phyloP scores from a whole-genome alignment of 1,140 invertebrate species.

The Teleogryllus occipitalis region DNA sequence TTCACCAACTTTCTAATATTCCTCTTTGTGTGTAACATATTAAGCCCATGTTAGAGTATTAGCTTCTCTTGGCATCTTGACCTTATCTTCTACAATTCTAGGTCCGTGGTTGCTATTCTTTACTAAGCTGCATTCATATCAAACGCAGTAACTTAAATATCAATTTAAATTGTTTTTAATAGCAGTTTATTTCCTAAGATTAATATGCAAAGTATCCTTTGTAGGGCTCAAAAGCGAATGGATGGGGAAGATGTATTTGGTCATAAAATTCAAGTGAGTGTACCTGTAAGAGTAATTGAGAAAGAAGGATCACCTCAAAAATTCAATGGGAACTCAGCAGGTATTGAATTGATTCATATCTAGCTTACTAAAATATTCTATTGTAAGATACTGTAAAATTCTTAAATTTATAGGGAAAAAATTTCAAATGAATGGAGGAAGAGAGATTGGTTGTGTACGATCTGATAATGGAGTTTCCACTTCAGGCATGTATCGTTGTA shows the following conservation, averaged over 20 bases:
- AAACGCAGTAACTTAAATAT: no score
- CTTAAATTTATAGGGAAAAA: not conserved
- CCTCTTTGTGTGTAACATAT: no score
- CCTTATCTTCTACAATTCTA: no score
- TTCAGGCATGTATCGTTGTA: conserved; percentile 1
- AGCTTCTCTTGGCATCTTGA: no score
- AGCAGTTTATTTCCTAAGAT: no score
- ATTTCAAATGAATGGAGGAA: not conserved
- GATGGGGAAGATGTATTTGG: conserved; percentile 77
- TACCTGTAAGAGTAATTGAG: conserved; percentile 19
- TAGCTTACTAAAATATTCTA: no score
- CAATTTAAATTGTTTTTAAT: no score
- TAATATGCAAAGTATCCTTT: conserved; percentile 24
- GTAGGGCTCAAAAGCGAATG: conserved; percentile 73
- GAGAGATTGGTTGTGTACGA: not conserved
- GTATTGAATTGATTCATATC: not conserved
- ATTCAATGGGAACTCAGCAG: not conserved
- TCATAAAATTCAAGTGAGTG: conserved; percentile 56
- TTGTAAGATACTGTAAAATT: not conserved
- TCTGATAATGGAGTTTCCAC: not conserved
- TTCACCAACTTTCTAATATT: no score
- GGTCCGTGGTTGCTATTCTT: no score
- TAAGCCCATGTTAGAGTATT: no score
- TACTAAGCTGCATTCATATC: no score
- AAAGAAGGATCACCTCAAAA: conserved; percentile 14